phyloP scores from a whole-genome alignment of 2,113 vertebrate genomes.

The Synodontis membranacea region DNA sequence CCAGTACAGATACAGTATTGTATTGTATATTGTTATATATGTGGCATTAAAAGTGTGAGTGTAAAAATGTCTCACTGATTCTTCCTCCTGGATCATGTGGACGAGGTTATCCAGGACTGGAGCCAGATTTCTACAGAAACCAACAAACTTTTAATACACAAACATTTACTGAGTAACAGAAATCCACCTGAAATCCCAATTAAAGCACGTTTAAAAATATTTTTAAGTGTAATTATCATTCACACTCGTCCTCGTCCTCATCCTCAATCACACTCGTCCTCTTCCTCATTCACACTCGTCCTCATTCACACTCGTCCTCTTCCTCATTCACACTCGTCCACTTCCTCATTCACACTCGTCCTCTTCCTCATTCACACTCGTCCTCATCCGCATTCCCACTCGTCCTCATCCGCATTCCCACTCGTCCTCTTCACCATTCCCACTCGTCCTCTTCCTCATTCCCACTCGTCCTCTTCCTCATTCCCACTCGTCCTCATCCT shows the following conservation, averaged over 20 bases:
- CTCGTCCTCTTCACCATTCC: background rate
- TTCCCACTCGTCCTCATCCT: background rate
- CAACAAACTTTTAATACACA: slow-evolving; percentile 45
- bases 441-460: background rate
- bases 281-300: background rate
- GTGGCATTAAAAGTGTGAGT: background rate
- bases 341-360: background rate
- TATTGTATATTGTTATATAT: too few relatives aligned
- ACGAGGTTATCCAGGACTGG: slow-evolving; percentile 95
- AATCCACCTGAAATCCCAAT: background rate
- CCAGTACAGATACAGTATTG: too few relatives aligned
- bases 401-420: background rate
- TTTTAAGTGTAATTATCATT: too few relatives aligned
- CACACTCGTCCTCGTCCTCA: too few relatives aligned
- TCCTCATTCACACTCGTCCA: background rate
- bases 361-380: background rate
- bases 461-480: background rate
- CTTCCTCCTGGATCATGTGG: slow-evolving; percentile 98
- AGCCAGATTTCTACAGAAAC: slow-evolving; percentile 85
- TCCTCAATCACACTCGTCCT: too few relatives aligned
- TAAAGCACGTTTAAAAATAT: too few relatives aligned
- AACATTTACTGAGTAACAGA: too few relatives aligned
- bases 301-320: background rate
- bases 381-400: background rate
- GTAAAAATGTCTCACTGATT: slow-evolving; percentile 83